A percentile compares a stretch with the other conserved stretches of the same genome.
Evolutionary conservation across 2,113 vertebrate genomes (phyloP).

Genomic region (Zootoca vivipara): DNA sequence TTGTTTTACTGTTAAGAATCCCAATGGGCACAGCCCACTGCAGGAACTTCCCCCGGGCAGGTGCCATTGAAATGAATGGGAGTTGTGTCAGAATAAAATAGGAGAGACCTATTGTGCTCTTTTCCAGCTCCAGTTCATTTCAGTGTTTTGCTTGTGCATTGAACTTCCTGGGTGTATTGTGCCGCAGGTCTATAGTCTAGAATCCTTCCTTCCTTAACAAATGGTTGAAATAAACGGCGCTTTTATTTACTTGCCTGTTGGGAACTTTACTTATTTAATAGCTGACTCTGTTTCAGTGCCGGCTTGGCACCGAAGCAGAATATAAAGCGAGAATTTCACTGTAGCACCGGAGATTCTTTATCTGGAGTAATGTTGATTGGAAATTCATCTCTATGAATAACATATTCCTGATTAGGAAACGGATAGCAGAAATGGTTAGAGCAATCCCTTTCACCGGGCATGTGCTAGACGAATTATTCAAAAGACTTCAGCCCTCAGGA

Average conservation of each 20-base stretch:
- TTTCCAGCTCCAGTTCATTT: not conserved
- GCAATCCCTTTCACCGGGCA: not conserved
- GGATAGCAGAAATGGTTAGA: constrained; percentile 5
- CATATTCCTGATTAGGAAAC: constrained; percentile 13
- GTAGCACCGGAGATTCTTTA: constrained; percentile 18
- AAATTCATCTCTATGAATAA: constrained; percentile 26
- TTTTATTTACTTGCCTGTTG: not conserved
- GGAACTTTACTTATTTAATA: constrained; percentile 25
- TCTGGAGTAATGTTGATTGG: constrained; percentile 9
- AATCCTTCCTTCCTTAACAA: constrained; percentile 26
- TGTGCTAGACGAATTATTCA: constrained; percentile 11
- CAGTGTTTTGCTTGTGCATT: not conserved
- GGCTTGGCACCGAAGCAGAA: constrained; percentile 25
- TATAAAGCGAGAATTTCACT: constrained; percentile 3
- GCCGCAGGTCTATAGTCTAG: constrained; percentile 1
- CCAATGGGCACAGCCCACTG: not conserved
- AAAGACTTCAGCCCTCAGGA: constrained; percentile 1
- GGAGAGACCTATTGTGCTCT: not conserved
- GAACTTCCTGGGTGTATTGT: not conserved
- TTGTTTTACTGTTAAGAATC: not conserved
- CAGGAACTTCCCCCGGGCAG: not conserved
- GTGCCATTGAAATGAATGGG: not conserved
- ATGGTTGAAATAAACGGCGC: not conserved
- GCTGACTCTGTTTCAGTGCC: not conserved
- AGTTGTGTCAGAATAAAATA: not conserved